A percentile compares a stretch with the other conserved stretches of the same genome.
phyloP scores from a whole-genome alignment of 2,888 invertebrate species.

The Nesidiocoris tenuis region DNA sequence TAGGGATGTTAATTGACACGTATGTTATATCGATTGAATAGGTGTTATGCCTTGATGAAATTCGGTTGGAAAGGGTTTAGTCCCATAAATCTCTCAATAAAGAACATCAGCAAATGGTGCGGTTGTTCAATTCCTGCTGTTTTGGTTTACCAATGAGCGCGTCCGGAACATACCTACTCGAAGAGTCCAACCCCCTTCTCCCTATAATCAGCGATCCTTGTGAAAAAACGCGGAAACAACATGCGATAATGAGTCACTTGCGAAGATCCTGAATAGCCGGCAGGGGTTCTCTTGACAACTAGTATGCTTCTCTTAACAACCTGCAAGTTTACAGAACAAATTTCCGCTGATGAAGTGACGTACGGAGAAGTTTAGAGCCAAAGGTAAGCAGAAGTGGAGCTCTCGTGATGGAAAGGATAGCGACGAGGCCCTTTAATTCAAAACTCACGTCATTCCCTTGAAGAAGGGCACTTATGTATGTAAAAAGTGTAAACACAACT shows the following conservation, averaged over 20 bases:
- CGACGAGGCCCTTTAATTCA: slow-evolving; percentile 32
- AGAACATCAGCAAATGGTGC: no score
- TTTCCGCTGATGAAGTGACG: slow-evolving; percentile 43
- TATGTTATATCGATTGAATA: no score
- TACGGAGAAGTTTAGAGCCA: slow-evolving; percentile 40
- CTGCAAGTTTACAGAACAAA: slow-evolving; percentile 38
- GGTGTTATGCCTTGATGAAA: no score
- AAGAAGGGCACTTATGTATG: slow-evolving; percentile 40
- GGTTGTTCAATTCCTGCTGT: no score
- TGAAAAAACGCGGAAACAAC: background rate
- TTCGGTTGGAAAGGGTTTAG: no score
- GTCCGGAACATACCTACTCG: no score
- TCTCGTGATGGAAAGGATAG: background rate
- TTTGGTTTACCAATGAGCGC: no score
- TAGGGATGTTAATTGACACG: no score
- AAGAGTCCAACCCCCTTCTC: no score
- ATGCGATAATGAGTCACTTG: slow-evolving; percentile 23
- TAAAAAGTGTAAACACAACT: slow-evolving; percentile 42
- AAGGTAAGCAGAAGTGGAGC: slow-evolving; percentile 27
- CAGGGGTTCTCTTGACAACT: slow-evolving; percentile 17
- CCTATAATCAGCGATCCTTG: no score
- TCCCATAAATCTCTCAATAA: no score
- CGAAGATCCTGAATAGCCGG: slow-evolving; percentile 3
- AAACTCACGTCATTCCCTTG: slow-evolving; percentile 36
- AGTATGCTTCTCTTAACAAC: slow-evolving; percentile 37